Evolutionary conservation across 2,888 invertebrate species (phyloP).

Genomic region (Macrosiphum euphorbiae): DNA sequence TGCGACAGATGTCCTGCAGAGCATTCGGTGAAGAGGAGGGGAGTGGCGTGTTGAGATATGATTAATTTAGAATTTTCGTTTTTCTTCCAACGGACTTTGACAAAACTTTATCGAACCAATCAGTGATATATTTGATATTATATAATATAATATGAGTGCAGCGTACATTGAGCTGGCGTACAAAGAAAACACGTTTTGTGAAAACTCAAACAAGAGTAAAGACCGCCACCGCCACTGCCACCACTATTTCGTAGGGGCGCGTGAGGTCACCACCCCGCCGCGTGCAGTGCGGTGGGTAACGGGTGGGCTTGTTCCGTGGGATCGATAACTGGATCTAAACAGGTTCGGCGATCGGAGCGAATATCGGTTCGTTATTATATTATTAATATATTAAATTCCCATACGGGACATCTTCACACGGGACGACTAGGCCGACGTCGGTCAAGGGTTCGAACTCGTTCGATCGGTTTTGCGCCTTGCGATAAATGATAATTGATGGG

Average conservation of each 20-base stretch:
- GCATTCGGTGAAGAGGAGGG: not conserved
- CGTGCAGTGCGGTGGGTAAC: not conserved
- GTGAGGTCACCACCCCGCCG: not conserved
- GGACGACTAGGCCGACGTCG: conserved; percentile 9
- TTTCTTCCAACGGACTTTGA: conserved; percentile 19
- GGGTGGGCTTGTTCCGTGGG: conserved; percentile 40
- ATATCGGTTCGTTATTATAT: not conserved
- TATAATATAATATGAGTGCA: too few relatives aligned
- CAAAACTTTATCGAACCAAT: conserved; percentile 29
- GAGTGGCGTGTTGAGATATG: not conserved
- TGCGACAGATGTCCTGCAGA: conserved; percentile 21
- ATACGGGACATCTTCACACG: conserved; percentile 53
- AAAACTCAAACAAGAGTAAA: conserved; percentile 4
- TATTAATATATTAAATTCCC: conserved; percentile 6
- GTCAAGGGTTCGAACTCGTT: conserved; percentile 61
- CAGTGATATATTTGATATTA: not conserved
- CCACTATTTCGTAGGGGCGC: not conserved
- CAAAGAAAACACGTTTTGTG: conserved; percentile 50
- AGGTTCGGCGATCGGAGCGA: conserved; percentile 49
- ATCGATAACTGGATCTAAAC: conserved; percentile 64
- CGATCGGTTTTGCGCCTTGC: conserved; percentile 48
- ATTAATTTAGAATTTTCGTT: conserved; percentile 37
- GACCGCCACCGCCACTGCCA: not conserved
- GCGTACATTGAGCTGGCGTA: not conserved
- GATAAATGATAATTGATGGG: not conserved